Evolutionary conservation across 2,797 vertebrate genomes (phyloP).

Genomic region (Parauchenoglanis punctatus): DNA sequence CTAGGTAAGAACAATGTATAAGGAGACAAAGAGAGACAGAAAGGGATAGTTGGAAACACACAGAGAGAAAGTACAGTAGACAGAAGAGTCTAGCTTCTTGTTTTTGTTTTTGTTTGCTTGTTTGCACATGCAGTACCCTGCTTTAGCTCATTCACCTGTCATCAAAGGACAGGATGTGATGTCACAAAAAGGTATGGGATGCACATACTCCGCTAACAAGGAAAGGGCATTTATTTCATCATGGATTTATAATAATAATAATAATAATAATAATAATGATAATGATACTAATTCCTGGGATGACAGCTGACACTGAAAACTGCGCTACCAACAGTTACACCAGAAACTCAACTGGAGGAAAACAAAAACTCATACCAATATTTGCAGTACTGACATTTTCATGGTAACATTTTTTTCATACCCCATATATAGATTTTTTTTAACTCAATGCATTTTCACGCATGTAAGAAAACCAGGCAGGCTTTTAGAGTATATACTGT

Average conservation of each 20-base stretch:
- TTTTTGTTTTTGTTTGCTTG: slow-evolving; percentile 29
- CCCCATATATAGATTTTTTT: slow-evolving; percentile 65
- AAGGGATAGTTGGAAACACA: not conserved
- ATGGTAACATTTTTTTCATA: slow-evolving; percentile 56
- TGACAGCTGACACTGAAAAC: slow-evolving; percentile 70
- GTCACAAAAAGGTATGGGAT: slow-evolving; percentile 34
- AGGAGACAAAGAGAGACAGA: slow-evolving; percentile 10
- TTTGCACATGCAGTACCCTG: slow-evolving; percentile 56
- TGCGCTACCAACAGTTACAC: slow-evolving; percentile 72
- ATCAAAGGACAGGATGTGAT: slow-evolving; percentile 50
- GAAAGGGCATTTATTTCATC: not conserved
- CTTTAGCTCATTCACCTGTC: slow-evolving; percentile 47
- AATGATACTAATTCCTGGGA: slow-evolving; percentile 53
- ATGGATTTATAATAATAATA: slow-evolving; percentile 20
- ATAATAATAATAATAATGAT: slow-evolving; percentile 33
- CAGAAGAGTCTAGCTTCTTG: slow-evolving; percentile 34
- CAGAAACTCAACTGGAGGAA: slow-evolving; percentile 59
- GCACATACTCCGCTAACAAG: slow-evolving; percentile 3
- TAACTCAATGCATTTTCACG: slow-evolving; percentile 71
- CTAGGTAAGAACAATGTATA: not conserved
- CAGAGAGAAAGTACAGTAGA: slow-evolving; percentile 35
- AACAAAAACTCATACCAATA: slow-evolving; percentile 70
- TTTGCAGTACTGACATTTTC: slow-evolving; percentile 75
- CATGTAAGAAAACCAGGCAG: slow-evolving; percentile 81
- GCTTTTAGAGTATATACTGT: slow-evolving; percentile 75